Evolutionary conservation across 1,140 invertebrate species (phyloP), one percentile per base, ranked within the genome.

Genomic region (Bombus waltoni): DNA sequence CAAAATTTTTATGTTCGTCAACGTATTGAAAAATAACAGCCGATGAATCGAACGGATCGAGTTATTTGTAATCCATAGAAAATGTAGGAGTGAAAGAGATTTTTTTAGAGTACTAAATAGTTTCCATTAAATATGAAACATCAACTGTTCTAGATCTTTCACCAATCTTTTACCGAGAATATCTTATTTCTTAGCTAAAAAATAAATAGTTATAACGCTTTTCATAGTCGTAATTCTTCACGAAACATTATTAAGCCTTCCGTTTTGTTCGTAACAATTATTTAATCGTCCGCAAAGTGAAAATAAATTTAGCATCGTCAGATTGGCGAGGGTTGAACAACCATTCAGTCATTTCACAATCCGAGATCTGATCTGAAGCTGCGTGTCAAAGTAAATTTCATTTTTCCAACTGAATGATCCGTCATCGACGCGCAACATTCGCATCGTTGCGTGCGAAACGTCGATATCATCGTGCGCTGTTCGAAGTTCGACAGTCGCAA

Each of bases 361-460:
- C 1, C 9, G 44, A 75, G 65, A 47, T 75, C 15, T 62, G 42
- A 57, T 82, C 13, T 44, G 32, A 47, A 22, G 5, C 40, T n/a
- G 38, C 18, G 68, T 25, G 42, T 66, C 81, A 76, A 66, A 75
- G 72, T 38, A 42, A 82, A 82, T 82, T 66, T 82, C 42, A 82
- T 82, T 82, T 82, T 82, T 82, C 15, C 81, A 76, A 40, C 32
- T 32, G 32, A 25, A 44, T 75, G 72, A 82, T 76, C 70, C 40
- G 35, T 82, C 42, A 82, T 82, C 32, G 72, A 44, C 81, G 32
- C 9, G 38, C 42, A 47, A 82, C 25, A 11, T 25, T 74, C 22
- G 40, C 79, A 18, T 62, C 42, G 32, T 28, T 62, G 59, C 11
- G 22, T 57, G 32, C 40, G 47, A 72, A 57, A 66, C 32, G 59